Evolutionary conservation across 2,113 vertebrate genomes (phyloP).

Genomic region (Clinocottus analis): DNA sequence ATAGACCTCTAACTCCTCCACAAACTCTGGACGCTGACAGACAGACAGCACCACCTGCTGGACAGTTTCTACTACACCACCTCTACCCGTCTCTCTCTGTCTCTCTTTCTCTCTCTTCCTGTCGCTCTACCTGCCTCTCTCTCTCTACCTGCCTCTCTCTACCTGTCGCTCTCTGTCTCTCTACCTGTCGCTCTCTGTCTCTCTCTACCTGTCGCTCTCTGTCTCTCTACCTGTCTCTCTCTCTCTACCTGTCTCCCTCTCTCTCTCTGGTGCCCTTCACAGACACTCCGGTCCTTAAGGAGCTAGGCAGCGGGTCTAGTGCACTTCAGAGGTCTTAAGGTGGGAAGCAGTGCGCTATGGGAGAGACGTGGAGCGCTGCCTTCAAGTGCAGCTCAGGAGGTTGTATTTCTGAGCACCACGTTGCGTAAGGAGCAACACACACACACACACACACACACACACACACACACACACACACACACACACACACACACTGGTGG

Average conservation of each 20-base stretch:
- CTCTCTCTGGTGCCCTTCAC: slow-evolving; percentile 75
- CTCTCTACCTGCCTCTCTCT: not conserved
- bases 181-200: slow-evolving; percentile 4
- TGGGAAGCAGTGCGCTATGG: not conserved
- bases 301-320: slow-evolving; percentile 30
- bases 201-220: slow-evolving; percentile 33
- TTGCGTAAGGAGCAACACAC: not conserved
- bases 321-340: too few relatives aligned
- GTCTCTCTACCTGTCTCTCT: too few relatives aligned
- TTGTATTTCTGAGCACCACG: not conserved
- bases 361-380: not conserved
- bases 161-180: not conserved
- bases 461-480: too few relatives aligned
- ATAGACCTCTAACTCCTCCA: slow-evolving; percentile 60
- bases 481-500: not conserved
- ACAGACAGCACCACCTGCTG: slow-evolving; percentile 40
- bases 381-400: not conserved
- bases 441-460: too few relatives aligned
- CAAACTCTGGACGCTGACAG: slow-evolving; percentile 25
- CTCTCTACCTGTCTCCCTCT: too few relatives aligned
- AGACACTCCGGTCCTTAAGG: slow-evolving; percentile 77
- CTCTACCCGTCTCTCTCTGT: not conserved
- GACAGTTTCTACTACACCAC: slow-evolving; percentile 23
- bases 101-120: not conserved
- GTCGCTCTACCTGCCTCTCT: not conserved